Conservation (phyloP, 92 coral and sea anemone species). For the Metridium senile region DNA sequence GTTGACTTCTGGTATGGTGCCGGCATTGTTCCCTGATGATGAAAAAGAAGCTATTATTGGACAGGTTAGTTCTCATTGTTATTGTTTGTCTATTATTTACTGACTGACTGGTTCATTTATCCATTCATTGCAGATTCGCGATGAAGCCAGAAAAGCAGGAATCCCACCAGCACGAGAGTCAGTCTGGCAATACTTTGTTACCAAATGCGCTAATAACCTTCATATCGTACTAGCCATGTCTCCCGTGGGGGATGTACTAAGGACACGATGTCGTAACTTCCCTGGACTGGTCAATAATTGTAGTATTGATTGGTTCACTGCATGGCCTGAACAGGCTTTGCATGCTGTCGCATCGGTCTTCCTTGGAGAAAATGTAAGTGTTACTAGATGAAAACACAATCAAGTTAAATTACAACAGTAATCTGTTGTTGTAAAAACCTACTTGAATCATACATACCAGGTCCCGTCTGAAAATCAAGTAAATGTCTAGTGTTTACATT, state of each 20-base stretch:
- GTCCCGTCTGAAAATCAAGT: no score
- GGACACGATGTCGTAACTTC: conserved; percentile 99
- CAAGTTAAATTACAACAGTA: not conserved
- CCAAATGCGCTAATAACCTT: conserved; percentile 93
- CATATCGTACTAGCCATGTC: conserved; percentile 99
- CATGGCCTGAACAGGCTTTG: conserved; percentile 99
- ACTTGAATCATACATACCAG: no score
- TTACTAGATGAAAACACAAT: not conserved
- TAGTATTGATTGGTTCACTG: conserved; percentile 99
- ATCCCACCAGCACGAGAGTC: conserved; percentile 98
- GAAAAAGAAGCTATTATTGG: conserved; percentile 95
- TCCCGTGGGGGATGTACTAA: conserved; percentile 96
- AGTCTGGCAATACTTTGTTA: conserved; percentile 97
- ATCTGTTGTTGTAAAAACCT: no score
- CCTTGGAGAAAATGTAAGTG: conserved; percentile 93
- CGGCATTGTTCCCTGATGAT: conserved; percentile 95
- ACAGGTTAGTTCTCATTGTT: conserved; percentile 50
- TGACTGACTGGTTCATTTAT: not conserved
- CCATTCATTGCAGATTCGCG: conserved; percentile 72
- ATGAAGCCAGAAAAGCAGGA: conserved; percentile 93
- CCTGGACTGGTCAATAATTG: conserved; percentile 99
- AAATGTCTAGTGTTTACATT: no score
- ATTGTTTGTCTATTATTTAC: not conserved
- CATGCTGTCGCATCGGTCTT: conserved; percentile 98
- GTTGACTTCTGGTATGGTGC: conserved; percentile 99